phyloP scores from a whole-genome alignment of 2,797 vertebrate species.

The Perodicticus potto region DNA sequence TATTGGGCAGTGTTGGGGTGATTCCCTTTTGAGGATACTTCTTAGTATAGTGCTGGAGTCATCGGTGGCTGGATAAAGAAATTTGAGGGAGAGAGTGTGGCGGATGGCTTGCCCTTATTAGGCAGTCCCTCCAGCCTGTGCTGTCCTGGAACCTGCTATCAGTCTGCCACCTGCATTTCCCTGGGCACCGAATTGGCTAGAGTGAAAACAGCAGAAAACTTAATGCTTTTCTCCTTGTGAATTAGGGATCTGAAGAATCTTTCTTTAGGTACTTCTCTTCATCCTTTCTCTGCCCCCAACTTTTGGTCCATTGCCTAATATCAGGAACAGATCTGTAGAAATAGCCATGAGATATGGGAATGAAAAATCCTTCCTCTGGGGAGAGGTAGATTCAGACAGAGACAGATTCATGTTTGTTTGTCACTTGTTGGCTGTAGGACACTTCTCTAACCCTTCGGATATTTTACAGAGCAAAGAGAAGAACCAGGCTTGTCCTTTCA shows the following conservation, averaged over 20 bases:
- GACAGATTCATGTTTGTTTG: background rate
- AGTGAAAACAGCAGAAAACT: background rate
- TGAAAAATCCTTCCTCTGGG: background rate
- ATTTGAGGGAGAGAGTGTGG: background rate
- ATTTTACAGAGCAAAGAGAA: conserved; percentile 40
- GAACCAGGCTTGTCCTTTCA: background rate
- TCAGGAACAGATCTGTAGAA: conserved; percentile 46
- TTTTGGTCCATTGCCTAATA: background rate
- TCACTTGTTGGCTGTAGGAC: background rate
- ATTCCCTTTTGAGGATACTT: background rate
- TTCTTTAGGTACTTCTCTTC: conserved; percentile 38
- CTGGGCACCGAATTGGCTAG: background rate
- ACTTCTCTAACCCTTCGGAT: background rate
- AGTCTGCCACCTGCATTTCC: background rate
- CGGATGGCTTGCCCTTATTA: background rate
- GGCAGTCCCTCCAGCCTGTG: background rate
- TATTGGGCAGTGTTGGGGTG: background rate
- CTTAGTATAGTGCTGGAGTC: conserved; percentile 10
- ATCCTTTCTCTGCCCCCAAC: background rate
- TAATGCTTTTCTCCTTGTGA: background rate
- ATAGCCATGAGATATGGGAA: background rate
- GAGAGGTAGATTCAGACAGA: conserved; percentile 6
- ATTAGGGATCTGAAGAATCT: background rate
- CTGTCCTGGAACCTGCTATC: background rate
- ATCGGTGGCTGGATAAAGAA: conserved; percentile 15